These are phyloP conservation scores for Calameuta pallipes DNA, from an alignment of 2,888 invertebrate species.

Conservation along the genomic window DNA sequence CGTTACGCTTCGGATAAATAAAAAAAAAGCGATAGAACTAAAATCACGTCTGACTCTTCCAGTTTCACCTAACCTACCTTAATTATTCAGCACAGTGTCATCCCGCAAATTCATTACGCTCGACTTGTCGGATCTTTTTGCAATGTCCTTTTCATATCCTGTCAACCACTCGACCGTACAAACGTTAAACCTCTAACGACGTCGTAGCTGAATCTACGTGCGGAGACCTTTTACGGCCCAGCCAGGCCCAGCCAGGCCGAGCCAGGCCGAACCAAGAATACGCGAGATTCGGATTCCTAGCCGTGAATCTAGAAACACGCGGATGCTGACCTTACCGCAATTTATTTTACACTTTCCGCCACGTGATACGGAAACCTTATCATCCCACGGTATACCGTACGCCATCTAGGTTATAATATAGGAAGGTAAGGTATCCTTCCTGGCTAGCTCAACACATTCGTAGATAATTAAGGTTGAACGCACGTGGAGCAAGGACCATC, in stretches of 20 bases:
- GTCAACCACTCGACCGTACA: neutral
- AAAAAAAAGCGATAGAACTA: slow-evolving; percentile 8
- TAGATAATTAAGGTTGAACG: too few species aligned
- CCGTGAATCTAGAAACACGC: neutral
- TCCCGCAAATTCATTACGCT: neutral
- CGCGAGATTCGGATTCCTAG: neutral
- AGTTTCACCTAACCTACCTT: neutral
- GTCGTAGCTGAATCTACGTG: neutral
- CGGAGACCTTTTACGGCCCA: neutral
- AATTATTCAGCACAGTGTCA: neutral
- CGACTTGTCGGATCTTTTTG: neutral
- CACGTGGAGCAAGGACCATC: too few species aligned
- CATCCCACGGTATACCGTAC: neutral
- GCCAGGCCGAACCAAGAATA: neutral
- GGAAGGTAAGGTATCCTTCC: neutral
- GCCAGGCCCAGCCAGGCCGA: neutral
- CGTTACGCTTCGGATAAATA: slow-evolving; percentile 9
- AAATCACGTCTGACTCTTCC: slow-evolving; percentile 1
- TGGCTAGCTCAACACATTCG: neutral
- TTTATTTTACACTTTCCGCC: neutral
- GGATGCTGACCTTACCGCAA: neutral
- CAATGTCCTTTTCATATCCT: neutral
- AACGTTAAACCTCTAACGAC: neutral
- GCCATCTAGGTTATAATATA: neutral
- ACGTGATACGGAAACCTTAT: neutral